Evolutionary conservation across 2,888 invertebrate genomes (phyloP), one percentile per base, ranked within the genome.

Genomic region (Coleophora deauratella): DNA sequence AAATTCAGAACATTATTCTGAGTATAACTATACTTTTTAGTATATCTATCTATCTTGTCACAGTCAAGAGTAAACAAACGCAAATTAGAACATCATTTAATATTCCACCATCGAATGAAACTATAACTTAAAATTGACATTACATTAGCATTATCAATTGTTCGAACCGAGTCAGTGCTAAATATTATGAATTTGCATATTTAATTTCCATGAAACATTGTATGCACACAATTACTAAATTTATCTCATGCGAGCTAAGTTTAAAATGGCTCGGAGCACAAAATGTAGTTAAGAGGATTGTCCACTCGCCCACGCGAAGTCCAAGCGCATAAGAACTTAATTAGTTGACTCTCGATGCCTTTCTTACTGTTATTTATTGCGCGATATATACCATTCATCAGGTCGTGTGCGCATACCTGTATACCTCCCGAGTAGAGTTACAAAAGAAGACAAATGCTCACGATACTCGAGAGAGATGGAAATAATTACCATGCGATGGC

Each of bases 251-350:
- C 2, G 1, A 0, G 3, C 51, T 70, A 75, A 48, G 62, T 57
- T 44, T 37, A 47, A 42, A 54, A 57, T 68, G 11, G 46, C 46
- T 41, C 43, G 44, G 39, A 38, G 41, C 44, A 47, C 42, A 50
- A 50, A 52, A 59, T 62, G 66, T 73, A 68, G 66, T 68, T 69
- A 61, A 57, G 59, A 57, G 59, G 59, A 52, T 50, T 59, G 59
- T 62, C 58, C 40, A 47, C 37, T 50, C 71, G 65, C 81, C 81
- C 66, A 81, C 81, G 71, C 70, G 46, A 50, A 51, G 62, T 64
- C 55, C 62, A 57, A 62, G 62, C 67, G 55, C 72, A 74, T 72
- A 77, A 79, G 80, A 78, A 79, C 82, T 82, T 82, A 81, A 82
- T 82, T 82, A 82, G 81, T 70, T 11, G 64, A 65, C 63, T 74